Conservation (phyloP, 2,113 vertebrate genomes). For the Notechis scutatus region DNA sequence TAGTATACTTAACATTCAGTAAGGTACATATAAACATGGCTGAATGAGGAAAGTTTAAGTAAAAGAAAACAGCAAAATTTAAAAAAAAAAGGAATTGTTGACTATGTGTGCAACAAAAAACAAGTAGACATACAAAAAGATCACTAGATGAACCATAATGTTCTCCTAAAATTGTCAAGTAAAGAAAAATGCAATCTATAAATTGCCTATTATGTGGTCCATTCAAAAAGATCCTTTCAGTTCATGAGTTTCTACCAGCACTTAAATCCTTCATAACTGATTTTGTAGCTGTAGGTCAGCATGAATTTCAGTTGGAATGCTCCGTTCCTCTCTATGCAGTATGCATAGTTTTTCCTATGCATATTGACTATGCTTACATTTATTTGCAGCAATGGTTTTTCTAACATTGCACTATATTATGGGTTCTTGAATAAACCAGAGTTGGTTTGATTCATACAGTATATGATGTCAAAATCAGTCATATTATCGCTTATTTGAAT, state of each 20-base stretch:
- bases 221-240: neutral
- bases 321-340: neutral
- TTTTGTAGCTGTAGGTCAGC: neutral
- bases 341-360: neutral
- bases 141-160: neutral
- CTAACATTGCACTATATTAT: neutral
- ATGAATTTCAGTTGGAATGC: neutral
- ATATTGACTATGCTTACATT: neutral
- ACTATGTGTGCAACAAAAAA: slow-evolving; percentile 4
- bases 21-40: neutral
- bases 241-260: neutral
- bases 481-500: neutral
- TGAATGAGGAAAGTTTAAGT: slow-evolving; percentile 11
- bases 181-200: neutral
- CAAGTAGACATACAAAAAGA: slow-evolving; percentile 10
- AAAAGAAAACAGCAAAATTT: slow-evolving; percentile 6
- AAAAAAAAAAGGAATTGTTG: neutral
- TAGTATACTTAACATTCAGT: slow-evolving; percentile 8
- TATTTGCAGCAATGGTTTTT: neutral
- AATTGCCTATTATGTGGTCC: neutral
- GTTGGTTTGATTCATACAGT: neutral
- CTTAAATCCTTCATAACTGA: neutral
- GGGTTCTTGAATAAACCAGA: neutral
- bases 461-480: neutral
- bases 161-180: neutral